Evolutionary conservation across 2,113 vertebrate genomes (phyloP), one percentile per base, ranked within the genome.

Genomic region (Platichthys flesus): DNA sequence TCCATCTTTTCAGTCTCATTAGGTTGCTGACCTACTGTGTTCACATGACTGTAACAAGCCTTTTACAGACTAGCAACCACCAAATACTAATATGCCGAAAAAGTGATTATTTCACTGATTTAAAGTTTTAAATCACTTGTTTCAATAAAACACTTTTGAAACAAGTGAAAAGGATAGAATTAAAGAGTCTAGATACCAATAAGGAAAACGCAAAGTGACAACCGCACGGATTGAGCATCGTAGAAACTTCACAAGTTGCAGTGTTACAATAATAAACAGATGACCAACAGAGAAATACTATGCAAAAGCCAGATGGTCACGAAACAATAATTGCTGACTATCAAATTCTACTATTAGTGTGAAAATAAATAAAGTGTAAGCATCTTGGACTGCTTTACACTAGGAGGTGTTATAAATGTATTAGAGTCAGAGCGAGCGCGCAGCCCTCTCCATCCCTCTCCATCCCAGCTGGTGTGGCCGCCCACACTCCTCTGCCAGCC

Each of bases 381-480:
- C 85, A 86, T 89, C 89, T 89, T 85, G 88, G 81, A 37, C 68
- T 77, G 70, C 74, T 88, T 87, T 87, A 81, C 78, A 85, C 84
- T 71, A 61, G 71, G 79, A 90, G 79, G 88, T 91, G 90, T 89
- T 86, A 88, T 88, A 92, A 80, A 93, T 89, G 81, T 90, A 93
- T 93, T 90, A 90, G 83, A 91, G 84, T 79, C 86, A 84, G 86
- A 91, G 83, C 67, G 85, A 89, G 86, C 83, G 86, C 82, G 82
- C 91, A 90, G 87, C 78, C 73, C 89, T 91, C 87, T 89, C 89
- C 88, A 88, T 92, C 88, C 83, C 79, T 91, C 78, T 89, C 90
- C 90, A 91, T 90, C 93, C 91, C 93, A 93, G 92, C 90, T 93
- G 91, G 91, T 87, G 79, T 58, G 67, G 76, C 85, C 90, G 84